Evolutionary conservation across 2,888 invertebrate species (phyloP).

Genomic region (Noctua janthina): DNA sequence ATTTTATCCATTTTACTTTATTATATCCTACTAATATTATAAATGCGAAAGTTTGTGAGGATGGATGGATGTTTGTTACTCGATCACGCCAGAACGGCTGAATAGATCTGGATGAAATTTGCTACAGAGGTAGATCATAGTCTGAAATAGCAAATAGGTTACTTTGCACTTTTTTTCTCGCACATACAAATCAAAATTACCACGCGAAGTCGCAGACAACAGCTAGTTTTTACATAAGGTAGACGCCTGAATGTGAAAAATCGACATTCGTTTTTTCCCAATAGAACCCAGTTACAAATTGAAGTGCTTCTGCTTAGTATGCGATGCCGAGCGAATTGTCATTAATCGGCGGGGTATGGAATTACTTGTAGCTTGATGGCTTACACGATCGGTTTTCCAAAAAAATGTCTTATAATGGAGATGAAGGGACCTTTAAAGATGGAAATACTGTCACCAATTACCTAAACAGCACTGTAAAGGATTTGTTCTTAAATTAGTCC

Average conservation of each 20-base stretch:
- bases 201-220: not conserved
- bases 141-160: not conserved
- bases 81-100: not conserved
- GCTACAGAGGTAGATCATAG: not conserved
- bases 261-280: slow-evolving; percentile 15
- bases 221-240: not conserved
- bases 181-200: not conserved
- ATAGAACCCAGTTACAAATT: slow-evolving; percentile 32
- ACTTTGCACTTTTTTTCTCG: not conserved
- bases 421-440: not conserved
- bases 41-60: not conserved
- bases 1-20: not conserved
- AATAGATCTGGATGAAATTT: not conserved
- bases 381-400: not conserved
- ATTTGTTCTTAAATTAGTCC: not conserved
- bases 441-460: not conserved
- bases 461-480: not conserved
- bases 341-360: slow-evolving; percentile 38
- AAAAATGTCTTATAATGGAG: not conserved
- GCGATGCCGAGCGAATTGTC: slow-evolving; percentile 27
- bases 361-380: slow-evolving; percentile 7
- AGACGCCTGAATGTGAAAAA: slow-evolving; percentile 29
- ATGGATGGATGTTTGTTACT: not conserved
- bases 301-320: slow-evolving; percentile 39
- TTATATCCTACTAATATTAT: not conserved